Base-by-base conservation (phyloP, 1,140 invertebrate species). In the Drosophila biarmipes region DNA sequence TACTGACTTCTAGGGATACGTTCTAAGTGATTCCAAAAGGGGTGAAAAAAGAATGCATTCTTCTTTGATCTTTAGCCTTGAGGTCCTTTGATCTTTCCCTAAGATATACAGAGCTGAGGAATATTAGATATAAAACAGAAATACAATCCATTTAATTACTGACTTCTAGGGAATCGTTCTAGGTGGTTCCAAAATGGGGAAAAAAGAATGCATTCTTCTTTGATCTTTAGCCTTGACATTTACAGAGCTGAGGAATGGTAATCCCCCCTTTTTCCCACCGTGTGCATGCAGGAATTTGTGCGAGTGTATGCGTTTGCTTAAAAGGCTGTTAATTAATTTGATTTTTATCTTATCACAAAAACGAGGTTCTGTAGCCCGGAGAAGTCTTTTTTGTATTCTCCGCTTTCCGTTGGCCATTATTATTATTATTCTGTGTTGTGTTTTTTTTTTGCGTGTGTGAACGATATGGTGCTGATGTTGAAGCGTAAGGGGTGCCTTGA, bases 301-400 rank as follows among this genome's bases (percentile, higher is more conserved):
- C 21, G 17, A 42, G 55, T 45, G 17, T 24, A 34, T 48, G 63
- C 15, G 31, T 58, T 57, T 56, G 74, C 73, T 56, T 74, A 59
- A 79, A 72, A 64, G 66, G 79, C 72, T 74, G 71, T 66, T 87
- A 87, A 87, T 87, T 87, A 87, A 87, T 87, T 87, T 82, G 69
- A 46, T 54, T 69, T 67, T 89, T 89, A 87, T 87, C 82, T 87
- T 87, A 87, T 87, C 82, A 78, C 73, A 34, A 31, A 53, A 66
- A 77, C 67, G 80, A 76, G 80, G 82, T 85, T 80, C 48, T 80
- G 71, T 66, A 75, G 53, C 53, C 29, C 57, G 58, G 53, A 37
- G 45, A 72, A 42, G 34, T 55, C 31, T 38, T 57, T 76, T 53
- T 53, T 61, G 29, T 55, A 37, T 34, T 35, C 15, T 51, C n/a